Evolutionary conservation across 2,888 invertebrate genomes (phyloP), one percentile per base, ranked within the genome.

Genomic region (Nowickia ferox): DNA sequence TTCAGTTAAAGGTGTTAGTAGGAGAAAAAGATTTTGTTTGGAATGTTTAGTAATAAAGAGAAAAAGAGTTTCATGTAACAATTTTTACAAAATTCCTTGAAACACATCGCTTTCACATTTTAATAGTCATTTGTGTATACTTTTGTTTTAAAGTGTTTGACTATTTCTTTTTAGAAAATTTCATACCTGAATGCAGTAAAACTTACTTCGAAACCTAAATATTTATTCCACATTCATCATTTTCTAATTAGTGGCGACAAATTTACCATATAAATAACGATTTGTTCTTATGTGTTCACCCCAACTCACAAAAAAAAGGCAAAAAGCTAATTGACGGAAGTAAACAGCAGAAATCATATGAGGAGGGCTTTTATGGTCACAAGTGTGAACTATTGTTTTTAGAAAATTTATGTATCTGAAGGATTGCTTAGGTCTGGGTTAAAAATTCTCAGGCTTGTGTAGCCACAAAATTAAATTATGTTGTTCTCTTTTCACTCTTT

Each of bases 231-330:
- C 90, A 91, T 91, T 91, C 89, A 91, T 91, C 91, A 90, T 89
- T 90, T 89, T 87, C 89, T 90, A 91, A 91, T 91, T 91, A 91
- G 90, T 90, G 90, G 89, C 86, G 88, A 91, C 91, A 91, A 91
- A 91, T 90, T 90, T 77, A 55, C 17, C 76, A 59, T 57, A 66
- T 40, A 6, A 0, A 4, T 4, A 30, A 40, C 40, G 65, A 78
- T 78, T 77, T 71, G 66, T 42, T 48, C 22, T 4, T 44, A 44
- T 59, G 61, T 17, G 61, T 17, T 74, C 61, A 68, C 42, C 61
- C 38, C 40, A 61, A 51, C 63, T 42, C 66, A 61, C 53, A 22
- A 74, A 42, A 74, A 69, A 63, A 71, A 44, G 10, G 9, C 69
- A 69, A 46, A 77, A 59, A 61, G 75, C 79, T 76, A n/a, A 82